Evolutionary conservation across 2,113 vertebrate species (phyloP), one percentile per base, ranked within the genome.

Genomic region (Dunckerocampus dactyliophorus): DNA sequence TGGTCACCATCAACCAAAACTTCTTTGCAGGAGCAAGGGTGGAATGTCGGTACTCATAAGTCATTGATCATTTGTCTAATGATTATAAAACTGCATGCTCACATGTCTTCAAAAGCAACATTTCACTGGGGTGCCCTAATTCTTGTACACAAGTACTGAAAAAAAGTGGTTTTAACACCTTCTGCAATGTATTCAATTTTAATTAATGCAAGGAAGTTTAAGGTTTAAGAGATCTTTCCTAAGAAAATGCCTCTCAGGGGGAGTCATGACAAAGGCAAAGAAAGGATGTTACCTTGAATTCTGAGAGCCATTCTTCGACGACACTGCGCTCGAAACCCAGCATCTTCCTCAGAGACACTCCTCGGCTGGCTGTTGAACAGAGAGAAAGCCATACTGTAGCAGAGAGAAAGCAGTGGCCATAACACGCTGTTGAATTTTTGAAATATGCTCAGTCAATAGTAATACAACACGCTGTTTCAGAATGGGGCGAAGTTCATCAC

Each of bases 291-390:
- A 99, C 96, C 95, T 99, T 98, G 93, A 96, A 99, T 92, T 99
- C 95, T 72, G 93, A 97, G 76, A 99, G 91, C 96, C 96, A 99
- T 93, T 99, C 96, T 92, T 99, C 95, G 47, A 99, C 95, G 14
- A 97, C 93, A 59, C 92, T 84, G 71, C 92, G 91, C 88, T 97
- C 93, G 76, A 94, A 92, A 83, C 92, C 92, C 92, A 95, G 92
- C 94, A 96, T 96, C 90, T 95, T 98, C 88, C 85, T 81, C 76
- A 88, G 77, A 83, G 78, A 83, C 75, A 66, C 64, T 61, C 64
- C 79, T 87, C 64, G 82, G 83, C 87, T 84, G 85, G 79, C 85
- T 91, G 80, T 67, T 19, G 58, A 22, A 54, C 14, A 28, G 4
- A 15, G 28, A 21, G 6, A 2, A 14, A 20, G 47, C 55, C 49